phyloP scores from a whole-genome alignment of 1,140 invertebrate species.

The Colletes gigas region DNA sequence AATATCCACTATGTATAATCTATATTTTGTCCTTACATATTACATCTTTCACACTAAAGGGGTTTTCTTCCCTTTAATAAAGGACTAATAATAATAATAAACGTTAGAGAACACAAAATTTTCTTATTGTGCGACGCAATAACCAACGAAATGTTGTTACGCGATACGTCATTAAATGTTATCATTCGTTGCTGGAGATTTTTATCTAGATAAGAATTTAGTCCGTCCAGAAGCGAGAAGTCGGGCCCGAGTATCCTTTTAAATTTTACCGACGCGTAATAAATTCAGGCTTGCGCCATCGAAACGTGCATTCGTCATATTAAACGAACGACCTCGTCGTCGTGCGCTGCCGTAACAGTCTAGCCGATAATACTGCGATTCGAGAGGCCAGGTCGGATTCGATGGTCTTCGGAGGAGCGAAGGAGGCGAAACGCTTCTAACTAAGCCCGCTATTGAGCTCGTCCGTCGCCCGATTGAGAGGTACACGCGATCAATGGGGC shows the following conservation, averaged over 20 bases:
- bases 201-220: no score
- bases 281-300: constrained; percentile 24
- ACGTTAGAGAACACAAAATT: no score
- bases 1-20: no score
- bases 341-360: not conserved
- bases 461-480: constrained; percentile 23
- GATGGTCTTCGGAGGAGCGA: not conserved
- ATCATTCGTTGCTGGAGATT: no score
- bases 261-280: constrained; percentile 20
- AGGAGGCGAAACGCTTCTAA: not conserved
- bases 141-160: no score
- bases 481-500: not conserved
- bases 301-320: constrained; percentile 19
- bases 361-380: constrained; percentile 35
- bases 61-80: no score
- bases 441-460: not conserved
- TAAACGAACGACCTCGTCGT: constrained; percentile 32
- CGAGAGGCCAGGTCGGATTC: constrained; percentile 26
- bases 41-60: no score
- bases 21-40: no score
- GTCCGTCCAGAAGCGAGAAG: no score
- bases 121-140: no score
- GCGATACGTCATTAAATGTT: no score
- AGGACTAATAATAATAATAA: no score
- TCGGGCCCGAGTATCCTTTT: not conserved